Evolutionary conservation across 1,140 invertebrate genomes (phyloP).

Genomic region (Diabrotica undecimpunctata): DNA sequence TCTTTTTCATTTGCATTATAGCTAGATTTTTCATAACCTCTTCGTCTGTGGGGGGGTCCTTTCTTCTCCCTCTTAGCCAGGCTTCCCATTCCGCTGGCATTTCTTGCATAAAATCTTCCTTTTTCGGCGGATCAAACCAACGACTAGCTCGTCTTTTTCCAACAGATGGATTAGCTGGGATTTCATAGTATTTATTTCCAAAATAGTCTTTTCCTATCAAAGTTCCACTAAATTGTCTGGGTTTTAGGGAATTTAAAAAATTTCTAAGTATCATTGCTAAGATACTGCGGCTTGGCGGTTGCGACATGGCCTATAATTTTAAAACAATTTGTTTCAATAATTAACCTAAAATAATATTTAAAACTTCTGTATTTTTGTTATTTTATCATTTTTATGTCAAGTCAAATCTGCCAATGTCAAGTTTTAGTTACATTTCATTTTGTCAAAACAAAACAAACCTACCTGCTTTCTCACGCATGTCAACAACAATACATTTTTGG

Average conservation of each 20-base stretch:
- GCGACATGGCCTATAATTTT: slow-evolving; percentile 33
- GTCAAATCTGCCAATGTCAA: neutral
- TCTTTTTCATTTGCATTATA: slow-evolving; percentile 66
- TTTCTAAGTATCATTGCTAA: slow-evolving; percentile 51
- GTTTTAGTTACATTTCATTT: slow-evolving; percentile 3
- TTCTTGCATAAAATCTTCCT: slow-evolving; percentile 63
- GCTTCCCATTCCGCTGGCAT: slow-evolving; percentile 80
- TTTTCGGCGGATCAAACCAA: slow-evolving; percentile 66
- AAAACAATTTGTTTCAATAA: too few relatives aligned
- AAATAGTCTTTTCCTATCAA: slow-evolving; percentile 61
- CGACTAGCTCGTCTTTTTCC: slow-evolving; percentile 59
- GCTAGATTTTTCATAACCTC: slow-evolving; percentile 68
- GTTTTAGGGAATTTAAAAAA: slow-evolving; percentile 59
- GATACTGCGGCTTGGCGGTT: slow-evolving; percentile 48
- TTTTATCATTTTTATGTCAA: neutral
- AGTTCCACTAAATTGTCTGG: slow-evolving; percentile 52
- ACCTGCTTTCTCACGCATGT: slow-evolving; percentile 1
- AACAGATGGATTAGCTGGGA: slow-evolving; percentile 56
- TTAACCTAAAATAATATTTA: too few relatives aligned
- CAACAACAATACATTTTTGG: neutral
- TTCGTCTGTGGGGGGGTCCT: slow-evolving; percentile 64
- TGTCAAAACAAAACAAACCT: neutral
- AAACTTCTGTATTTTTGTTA: too few relatives aligned
- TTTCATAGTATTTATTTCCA: slow-evolving; percentile 80
- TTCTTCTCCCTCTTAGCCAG: slow-evolving; percentile 70